These are phyloP conservation scores for Congeria kusceri DNA, from an alignment of 2,888 invertebrate genomes.

Conservation along the genomic window DNA sequence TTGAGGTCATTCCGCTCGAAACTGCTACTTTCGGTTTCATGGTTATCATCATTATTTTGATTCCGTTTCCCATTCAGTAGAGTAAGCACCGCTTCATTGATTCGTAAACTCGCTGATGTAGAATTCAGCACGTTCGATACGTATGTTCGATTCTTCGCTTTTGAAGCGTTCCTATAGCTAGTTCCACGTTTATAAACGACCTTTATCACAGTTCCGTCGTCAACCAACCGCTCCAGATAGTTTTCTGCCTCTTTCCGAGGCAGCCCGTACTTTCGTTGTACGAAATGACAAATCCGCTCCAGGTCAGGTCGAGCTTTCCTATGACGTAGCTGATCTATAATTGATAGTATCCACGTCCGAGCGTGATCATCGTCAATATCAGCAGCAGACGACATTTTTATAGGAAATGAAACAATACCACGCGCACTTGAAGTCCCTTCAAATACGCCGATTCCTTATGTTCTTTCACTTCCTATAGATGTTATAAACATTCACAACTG, in stretches of 20 bases:
- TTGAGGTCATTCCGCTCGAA: constrained; percentile 1
- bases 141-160: constrained; percentile 88
- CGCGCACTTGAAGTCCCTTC: too few relatives aligned
- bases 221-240: constrained; percentile 91
- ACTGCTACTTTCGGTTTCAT: constrained; percentile 1
- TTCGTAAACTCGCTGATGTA: constrained; percentile 66
- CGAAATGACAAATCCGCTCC: constrained; percentile 93
- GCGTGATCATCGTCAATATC: constrained; percentile 24
- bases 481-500: constrained; percentile 46
- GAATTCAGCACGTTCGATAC: constrained; percentile 79
- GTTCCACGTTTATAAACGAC: constrained; percentile 95
- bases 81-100: constrained; percentile 70
- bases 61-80: constrained; percentile 31
- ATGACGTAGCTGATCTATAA: constrained; percentile 93
- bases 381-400: constrained; percentile 47
- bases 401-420: too few relatives aligned
- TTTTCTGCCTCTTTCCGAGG: constrained; percentile 87
- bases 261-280: constrained; percentile 91
- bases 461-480: too few relatives aligned
- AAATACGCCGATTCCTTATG: too few relatives aligned
- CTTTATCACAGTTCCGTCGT: constrained; percentile 91
- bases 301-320: constrained; percentile 94
- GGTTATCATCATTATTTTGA: neutral
- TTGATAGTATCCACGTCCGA: constrained; percentile 89
- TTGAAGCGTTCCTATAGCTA: constrained; percentile 93